Evolutionary conservation across 1,140 invertebrate genomes (phyloP).

Genomic region (Samia ricini): DNA sequence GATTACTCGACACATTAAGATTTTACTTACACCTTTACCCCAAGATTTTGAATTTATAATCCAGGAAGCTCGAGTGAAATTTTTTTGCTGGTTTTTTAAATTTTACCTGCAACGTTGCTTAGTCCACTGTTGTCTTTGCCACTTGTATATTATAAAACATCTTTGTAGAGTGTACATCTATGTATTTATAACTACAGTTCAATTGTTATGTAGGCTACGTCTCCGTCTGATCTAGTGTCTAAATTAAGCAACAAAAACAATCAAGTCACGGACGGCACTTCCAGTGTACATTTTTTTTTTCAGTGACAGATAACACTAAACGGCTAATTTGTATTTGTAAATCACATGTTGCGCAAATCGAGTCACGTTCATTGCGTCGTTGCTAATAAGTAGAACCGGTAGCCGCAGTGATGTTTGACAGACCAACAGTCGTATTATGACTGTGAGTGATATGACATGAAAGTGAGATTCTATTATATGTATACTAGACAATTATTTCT

Average conservation of each 20-base stretch:
- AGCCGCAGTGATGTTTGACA: conserved; percentile 30
- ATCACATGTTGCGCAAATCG: conserved; percentile 58
- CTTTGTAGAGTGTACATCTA: background rate
- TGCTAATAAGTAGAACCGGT: conserved; percentile 22
- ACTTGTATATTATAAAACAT: background rate
- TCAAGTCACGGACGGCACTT: conserved; percentile 19
- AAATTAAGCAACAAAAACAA: background rate
- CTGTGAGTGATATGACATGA: conserved; percentile 24
- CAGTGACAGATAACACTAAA: conserved; percentile 65
- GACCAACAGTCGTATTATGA: conserved; percentile 19
- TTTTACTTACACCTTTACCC: too few relatives aligned
- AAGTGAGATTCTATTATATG: conserved; percentile 24
- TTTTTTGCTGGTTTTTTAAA: too few relatives aligned
- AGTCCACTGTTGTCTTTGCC: background rate
- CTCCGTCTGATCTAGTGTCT: background rate
- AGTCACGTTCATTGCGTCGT: conserved; percentile 47
- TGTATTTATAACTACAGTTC: background rate
- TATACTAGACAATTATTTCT: background rate
- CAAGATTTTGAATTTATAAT: too few relatives aligned
- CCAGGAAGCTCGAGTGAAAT: too few relatives aligned
- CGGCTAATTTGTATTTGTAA: conserved; percentile 68
- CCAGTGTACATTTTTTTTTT: conserved; percentile 34
- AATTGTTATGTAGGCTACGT: background rate
- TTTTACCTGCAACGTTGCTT: too few relatives aligned
- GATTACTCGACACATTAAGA: too few relatives aligned